Base-by-base conservation (phyloP, 2,797 vertebrate genomes). In the Typhlichthys subterraneus region DNA sequence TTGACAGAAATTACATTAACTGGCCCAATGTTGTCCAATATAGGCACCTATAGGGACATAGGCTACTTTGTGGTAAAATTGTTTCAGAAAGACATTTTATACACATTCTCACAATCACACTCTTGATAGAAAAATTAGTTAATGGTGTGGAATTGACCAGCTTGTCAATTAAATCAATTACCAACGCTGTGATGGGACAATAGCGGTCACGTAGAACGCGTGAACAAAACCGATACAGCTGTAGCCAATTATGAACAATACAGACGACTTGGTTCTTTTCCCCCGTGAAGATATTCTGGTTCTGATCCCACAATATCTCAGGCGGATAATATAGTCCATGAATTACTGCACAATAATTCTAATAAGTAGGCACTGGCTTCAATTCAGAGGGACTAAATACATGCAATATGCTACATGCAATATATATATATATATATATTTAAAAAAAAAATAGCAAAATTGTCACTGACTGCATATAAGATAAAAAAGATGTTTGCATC, bases 91-190 rank as follows among this genome's bases (percentile, higher is more conserved):
- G 23, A 45, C 45, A 12, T 48, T 31, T 14, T 29, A 29, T 54
- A 59, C 15, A 61, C 58, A 73, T 58, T 56, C 61, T 67, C 47
- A 72, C 38, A 38, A 38, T 38, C 33, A 38, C 45, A 57, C n/a
- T 8, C 23, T n/a, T 63, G 19, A 50, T 5, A 47, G 31, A 23
- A 72, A 79, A 76, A 76, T 66, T 7, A 19, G 23, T 46, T 61
- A 49, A 42, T 51, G 38, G 38, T 46, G 23, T 54, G 5, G 48
- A 80, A 72, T 52, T 46, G 67, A 57, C 54, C 53, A 1, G 63
- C 70, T 70, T 72, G 47, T 67, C 47, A 57, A 73, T 80, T 71
- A 61, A 66, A 65, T 66, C 57, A 59, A 73, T 68, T 65, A 69
- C 48, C 73, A 17, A 72, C 57, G 38, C 55, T 61, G 63, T 31